Percentiles rank a stretch among this genome's conserved stretches.
These are phyloP conservation scores for Adrianichthys oophorus DNA, from an alignment of 2,797 vertebrate species.

Conservation along the genomic window DNA sequence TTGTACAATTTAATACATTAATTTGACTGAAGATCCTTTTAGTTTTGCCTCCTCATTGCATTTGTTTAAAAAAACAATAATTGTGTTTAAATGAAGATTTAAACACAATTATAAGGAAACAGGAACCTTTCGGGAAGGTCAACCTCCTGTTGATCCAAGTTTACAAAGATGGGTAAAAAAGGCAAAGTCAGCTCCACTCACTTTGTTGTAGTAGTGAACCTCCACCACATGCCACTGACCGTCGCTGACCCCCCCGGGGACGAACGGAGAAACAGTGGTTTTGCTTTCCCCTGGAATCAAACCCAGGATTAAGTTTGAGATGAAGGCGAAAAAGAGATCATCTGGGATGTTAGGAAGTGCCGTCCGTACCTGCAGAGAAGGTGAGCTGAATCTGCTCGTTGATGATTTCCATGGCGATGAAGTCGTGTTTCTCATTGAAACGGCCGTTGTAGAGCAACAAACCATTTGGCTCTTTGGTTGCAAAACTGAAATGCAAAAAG, in stretches of 20 bases:
- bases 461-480: constrained; percentile 85
- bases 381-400: constrained; percentile 91
- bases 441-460: constrained; percentile 93
- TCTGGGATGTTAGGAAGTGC: background rate
- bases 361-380: constrained; percentile 85
- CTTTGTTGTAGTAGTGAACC: constrained; percentile 95
- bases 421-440: constrained; percentile 96
- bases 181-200: background rate
- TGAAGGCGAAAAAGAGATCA: background rate
- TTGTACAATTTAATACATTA: no score
- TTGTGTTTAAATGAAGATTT: no score
- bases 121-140: no score
- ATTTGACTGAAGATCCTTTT: no score
- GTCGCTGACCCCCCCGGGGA: constrained; percentile 89
- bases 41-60: no score
- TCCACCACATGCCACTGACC: constrained; percentile 93
- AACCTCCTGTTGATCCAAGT: no score
- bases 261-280: constrained; percentile 85
- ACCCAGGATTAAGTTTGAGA: background rate
- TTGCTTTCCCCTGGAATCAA: constrained; percentile 84
- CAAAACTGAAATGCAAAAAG: constrained; percentile 79
- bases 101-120: no score
- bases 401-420: constrained; percentile 92
- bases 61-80: no score
- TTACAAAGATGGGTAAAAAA: background rate